Evolutionary conservation across 2,888 invertebrate genomes (phyloP).

Genomic region (Erebia aethiops): DNA sequence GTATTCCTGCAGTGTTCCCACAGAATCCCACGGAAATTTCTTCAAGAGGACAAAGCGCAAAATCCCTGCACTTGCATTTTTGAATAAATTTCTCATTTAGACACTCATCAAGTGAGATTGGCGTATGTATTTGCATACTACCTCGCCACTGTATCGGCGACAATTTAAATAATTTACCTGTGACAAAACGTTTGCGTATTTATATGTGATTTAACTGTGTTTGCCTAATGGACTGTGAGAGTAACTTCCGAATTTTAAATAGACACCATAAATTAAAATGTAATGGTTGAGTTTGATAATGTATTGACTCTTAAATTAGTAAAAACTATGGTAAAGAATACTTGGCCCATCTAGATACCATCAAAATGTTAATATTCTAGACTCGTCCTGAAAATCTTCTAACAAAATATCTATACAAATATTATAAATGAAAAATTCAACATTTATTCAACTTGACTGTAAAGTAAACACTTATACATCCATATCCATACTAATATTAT

Average conservation of each 20-base stretch:
- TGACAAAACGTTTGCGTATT: conserved; percentile 53
- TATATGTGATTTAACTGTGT: conserved; percentile 58
- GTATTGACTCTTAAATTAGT: too few relatives aligned
- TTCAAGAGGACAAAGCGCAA: conserved; percentile 47
- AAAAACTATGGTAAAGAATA: too few relatives aligned
- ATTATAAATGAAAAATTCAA: too few relatives aligned
- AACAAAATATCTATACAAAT: too few relatives aligned
- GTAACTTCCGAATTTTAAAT: not conserved
- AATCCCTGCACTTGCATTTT: conserved; percentile 63
- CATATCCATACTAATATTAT: too few relatives aligned
- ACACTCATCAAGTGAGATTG: conserved; percentile 69
- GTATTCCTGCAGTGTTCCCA: conserved; percentile 29
- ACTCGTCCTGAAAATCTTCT: too few relatives aligned
- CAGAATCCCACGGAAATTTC: conserved; percentile 47
- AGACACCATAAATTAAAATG: not conserved
- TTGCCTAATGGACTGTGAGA: conserved; percentile 65
- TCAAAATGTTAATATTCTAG: too few relatives aligned
- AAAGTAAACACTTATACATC: too few relatives aligned
- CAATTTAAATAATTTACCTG: conserved; percentile 74
- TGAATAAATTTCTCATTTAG: conserved; percentile 78
- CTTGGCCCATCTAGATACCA: too few relatives aligned
- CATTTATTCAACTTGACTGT: too few relatives aligned
- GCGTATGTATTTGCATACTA: conserved; percentile 69
- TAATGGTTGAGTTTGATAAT: too few relatives aligned
- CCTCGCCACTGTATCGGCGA: conserved; percentile 49